Conservation (phyloP, 2,888 invertebrate genomes). For the Lamellibrachia satsuma region DNA sequence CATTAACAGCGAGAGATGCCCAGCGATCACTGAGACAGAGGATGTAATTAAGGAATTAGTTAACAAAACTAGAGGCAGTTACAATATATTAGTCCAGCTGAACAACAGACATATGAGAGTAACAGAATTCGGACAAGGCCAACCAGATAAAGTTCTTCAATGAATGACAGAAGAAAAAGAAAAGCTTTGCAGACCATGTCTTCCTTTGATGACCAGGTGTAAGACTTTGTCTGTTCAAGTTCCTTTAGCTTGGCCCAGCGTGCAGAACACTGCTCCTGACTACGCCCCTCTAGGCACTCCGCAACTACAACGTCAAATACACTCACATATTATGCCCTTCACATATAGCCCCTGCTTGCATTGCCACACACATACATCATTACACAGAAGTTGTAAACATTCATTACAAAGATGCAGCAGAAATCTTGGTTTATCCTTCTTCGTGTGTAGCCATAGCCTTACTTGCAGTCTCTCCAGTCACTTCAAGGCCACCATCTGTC, state of each 20-base stretch:
- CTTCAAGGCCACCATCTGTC: too few relatives aligned
- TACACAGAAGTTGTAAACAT: background rate
- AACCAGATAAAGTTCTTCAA: background rate
- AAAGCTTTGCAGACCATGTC: slow-evolving; percentile 49
- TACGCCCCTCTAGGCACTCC: slow-evolving; percentile 52
- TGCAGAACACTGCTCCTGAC: slow-evolving; percentile 46
- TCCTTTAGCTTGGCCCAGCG: slow-evolving; percentile 51
- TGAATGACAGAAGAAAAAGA: background rate
- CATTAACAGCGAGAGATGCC: too few relatives aligned
- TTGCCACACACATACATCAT: too few relatives aligned
- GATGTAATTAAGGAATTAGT: background rate
- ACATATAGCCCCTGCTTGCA: slow-evolving; percentile 65
- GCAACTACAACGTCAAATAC: slow-evolving; percentile 47
- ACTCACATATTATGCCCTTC: slow-evolving; percentile 66
- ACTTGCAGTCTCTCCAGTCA: background rate
- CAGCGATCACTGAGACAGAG: background rate
- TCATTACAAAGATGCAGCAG: too few relatives aligned
- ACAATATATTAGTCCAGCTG: background rate
- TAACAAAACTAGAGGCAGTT: background rate
- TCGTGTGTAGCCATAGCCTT: too few relatives aligned
- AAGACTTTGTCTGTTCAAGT: slow-evolving; percentile 37
- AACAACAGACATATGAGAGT: background rate
- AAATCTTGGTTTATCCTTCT: too few relatives aligned
- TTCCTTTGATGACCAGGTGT: slow-evolving; percentile 51
- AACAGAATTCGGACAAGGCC: background rate